Conservation (phyloP, 2,888 invertebrate species). For the Saturnia japonica region DNA sequence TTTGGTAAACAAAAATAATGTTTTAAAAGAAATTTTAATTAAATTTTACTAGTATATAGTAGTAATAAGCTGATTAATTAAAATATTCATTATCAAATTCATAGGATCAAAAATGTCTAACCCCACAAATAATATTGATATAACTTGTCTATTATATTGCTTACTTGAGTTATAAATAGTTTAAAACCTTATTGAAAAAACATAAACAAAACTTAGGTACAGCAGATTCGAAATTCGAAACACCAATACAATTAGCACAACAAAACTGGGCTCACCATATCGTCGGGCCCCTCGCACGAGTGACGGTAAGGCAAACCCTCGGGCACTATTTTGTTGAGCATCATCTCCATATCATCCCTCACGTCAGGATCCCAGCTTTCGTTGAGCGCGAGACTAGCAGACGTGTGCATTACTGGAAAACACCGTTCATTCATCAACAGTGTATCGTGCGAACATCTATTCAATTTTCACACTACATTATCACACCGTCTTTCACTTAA, state of each 20-base stretch:
- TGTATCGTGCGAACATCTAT: not conserved
- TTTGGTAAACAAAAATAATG: too few species aligned
- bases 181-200: not conserved
- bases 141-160: too few species aligned
- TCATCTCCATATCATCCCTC: conserved; percentile 99
- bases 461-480: conserved; percentile 16
- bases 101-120: too few species aligned
- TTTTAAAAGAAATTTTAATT: too few species aligned
- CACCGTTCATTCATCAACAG: conserved; percentile 64
- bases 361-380: conserved; percentile 99
- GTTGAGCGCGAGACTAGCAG: conserved; percentile 97
- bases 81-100: too few species aligned
- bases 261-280: conserved; percentile 87
- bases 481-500: conserved; percentile 30
- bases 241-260: conserved; percentile 30
- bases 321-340: conserved; percentile 99
- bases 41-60: too few species aligned
- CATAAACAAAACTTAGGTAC: not conserved
- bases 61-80: too few species aligned
- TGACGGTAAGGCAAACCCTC: conserved; percentile 98
- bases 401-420: conserved; percentile 96
- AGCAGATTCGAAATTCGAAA: conserved; percentile 1
- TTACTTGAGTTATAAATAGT: too few species aligned
- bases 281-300: conserved; percentile 98
- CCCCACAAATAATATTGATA: too few species aligned